A percentile compares a stretch with the other conserved stretches of the same genome.
Conservation (phyloP, 2,888 invertebrate species). For the Patella caerulea region DNA sequence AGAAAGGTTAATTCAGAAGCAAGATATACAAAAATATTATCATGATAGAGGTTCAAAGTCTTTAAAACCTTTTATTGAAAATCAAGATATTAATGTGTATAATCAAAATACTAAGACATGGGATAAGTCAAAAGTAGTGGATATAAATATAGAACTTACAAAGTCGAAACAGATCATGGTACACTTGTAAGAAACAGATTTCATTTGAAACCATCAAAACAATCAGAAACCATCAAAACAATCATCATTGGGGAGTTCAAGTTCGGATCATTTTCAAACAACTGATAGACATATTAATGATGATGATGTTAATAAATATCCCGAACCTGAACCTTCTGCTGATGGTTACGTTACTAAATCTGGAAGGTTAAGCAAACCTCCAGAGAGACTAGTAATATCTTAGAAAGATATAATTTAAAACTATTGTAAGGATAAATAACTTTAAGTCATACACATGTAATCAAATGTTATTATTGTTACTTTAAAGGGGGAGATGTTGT, state of each 20-base stretch:
- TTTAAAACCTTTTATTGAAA: background rate
- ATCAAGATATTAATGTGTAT: background rate
- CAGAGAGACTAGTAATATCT: background rate
- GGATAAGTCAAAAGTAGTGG: background rate
- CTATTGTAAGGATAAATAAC: no score
- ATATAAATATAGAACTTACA: slow-evolving; percentile 4
- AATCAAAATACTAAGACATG: slow-evolving; percentile 1
- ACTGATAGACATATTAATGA: background rate
- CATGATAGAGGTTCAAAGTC: background rate
- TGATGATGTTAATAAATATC: background rate
- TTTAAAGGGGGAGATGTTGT: no score
- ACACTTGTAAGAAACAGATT: background rate
- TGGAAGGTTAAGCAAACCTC: background rate
- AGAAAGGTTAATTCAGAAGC: background rate
- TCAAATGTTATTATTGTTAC: no score
- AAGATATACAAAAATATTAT: background rate
- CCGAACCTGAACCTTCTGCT: background rate
- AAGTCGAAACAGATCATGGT: background rate
- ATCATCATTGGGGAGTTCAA: no score
- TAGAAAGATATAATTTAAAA: no score
- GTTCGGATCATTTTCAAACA: background rate
- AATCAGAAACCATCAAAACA: no score
- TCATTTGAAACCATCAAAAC: slow-evolving; percentile 1
- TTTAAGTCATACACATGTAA: no score
- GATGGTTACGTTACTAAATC: slow-evolving; percentile 2